phyloP scores from a whole-genome alignment of 2,113 vertebrate genomes.

The Nicator chloris region DNA sequence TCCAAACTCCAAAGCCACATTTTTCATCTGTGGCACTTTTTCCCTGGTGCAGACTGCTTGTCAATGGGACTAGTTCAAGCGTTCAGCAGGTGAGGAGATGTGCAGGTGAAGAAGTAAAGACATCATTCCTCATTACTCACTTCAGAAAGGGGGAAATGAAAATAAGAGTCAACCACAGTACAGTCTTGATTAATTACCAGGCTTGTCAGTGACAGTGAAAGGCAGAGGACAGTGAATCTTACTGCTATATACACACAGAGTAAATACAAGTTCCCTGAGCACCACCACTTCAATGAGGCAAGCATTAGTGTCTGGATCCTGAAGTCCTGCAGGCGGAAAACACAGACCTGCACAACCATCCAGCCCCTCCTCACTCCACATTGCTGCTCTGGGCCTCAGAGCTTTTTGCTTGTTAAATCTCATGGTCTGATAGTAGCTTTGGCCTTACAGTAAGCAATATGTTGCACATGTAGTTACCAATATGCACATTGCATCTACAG shows the following conservation, averaged over 20 bases:
- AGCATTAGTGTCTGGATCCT: neutral
- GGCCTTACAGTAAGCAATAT: neutral
- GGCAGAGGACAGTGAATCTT: conserved; percentile 13
- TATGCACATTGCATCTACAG: rapidly evolving
- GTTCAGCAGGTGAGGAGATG: conserved; percentile 24
- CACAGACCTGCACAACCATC: neutral
- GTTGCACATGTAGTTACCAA: neutral
- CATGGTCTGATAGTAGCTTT: neutral
- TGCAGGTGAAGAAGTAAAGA: conserved; percentile 55
- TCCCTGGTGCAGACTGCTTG: conserved; percentile 10
- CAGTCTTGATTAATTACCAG: conserved; percentile 70
- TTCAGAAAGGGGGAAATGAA: conserved; percentile 28
- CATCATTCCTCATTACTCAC: conserved; percentile 70
- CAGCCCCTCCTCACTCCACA: neutral
- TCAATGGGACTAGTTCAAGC: conserved; percentile 40
- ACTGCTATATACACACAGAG: neutral
- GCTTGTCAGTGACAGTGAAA: conserved; percentile 49
- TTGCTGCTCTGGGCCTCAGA: neutral
- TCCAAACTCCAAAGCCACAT: conserved; percentile 37
- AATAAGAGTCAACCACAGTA: conserved; percentile 22
- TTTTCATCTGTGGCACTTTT: conserved; percentile 58
- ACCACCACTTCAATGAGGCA: conserved; percentile 18
- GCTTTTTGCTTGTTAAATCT: neutral
- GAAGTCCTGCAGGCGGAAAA: conserved; percentile 17
- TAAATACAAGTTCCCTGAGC: conserved; percentile 22